A percentile compares a stretch with the other conserved stretches of the same genome.
These are phyloP conservation scores for Charina bottae DNA, from an alignment of 2,113 vertebrate species.

Conservation along the genomic window DNA sequence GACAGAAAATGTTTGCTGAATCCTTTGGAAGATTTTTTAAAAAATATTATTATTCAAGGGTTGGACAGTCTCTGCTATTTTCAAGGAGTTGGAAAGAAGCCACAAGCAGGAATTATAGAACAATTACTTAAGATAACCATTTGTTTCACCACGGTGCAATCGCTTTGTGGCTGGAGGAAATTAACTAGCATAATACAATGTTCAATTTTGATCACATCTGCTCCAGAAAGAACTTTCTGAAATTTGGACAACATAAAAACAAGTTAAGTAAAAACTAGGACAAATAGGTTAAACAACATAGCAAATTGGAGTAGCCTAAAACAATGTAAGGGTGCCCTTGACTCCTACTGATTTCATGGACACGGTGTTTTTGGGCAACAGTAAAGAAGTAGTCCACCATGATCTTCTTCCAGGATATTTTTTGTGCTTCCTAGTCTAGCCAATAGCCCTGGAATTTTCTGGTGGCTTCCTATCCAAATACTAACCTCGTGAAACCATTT, in stretches of 20 bases:
- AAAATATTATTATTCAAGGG: slow-evolving; percentile 57
- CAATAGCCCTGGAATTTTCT: not conserved
- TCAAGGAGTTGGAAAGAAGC: slow-evolving; percentile 83
- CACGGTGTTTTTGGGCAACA: not conserved
- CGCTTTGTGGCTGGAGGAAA: slow-evolving; percentile 86
- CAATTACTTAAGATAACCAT: slow-evolving; percentile 93
- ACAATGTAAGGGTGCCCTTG: not conserved
- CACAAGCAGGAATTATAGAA: slow-evolving; percentile 93
- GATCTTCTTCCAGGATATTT: not conserved
- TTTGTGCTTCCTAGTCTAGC: not conserved
- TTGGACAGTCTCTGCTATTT: slow-evolving; percentile 76
- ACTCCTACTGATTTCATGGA: not conserved
- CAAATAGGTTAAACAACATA: slow-evolving; percentile 1
- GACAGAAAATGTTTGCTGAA: slow-evolving; percentile 70
- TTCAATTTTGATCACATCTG: slow-evolving; percentile 73
- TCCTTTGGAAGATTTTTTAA: slow-evolving; percentile 45
- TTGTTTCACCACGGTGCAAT: slow-evolving; percentile 88
- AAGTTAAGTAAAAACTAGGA: slow-evolving; percentile 55
- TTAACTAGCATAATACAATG: slow-evolving; percentile 82
- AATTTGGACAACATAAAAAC: slow-evolving; percentile 44
- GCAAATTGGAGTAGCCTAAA: not conserved
- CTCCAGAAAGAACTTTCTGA: slow-evolving; percentile 56
- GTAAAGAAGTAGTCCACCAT: not conserved
- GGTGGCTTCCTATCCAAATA: not conserved
- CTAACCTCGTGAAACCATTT: not conserved